Evolutionary conservation across 2,113 vertebrate genomes (phyloP).

Genomic region (Alouatta palliata): DNA sequence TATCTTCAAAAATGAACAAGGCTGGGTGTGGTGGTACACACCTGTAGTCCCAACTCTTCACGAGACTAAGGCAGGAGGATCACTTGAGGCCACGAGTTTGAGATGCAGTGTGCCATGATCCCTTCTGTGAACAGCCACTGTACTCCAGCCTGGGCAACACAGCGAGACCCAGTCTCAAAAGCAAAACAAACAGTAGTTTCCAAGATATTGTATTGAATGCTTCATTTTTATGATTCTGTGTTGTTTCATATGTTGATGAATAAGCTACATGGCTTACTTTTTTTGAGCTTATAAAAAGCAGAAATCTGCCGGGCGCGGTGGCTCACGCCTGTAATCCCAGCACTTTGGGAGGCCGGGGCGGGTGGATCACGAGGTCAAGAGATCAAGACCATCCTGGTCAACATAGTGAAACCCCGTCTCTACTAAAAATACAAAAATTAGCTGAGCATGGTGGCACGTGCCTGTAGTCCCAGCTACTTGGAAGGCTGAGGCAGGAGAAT

Average conservation of each 20-base stretch:
- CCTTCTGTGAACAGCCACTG: neutral
- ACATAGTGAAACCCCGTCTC: too few relatives aligned
- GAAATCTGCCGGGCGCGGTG: too few relatives aligned
- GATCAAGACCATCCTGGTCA: too few relatives aligned
- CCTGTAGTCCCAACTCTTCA: neutral
- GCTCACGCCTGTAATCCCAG: too few relatives aligned
- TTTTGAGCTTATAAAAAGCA: neutral
- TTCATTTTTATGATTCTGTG: neutral
- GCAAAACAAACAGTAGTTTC: neutral
- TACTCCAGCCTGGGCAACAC: neutral
- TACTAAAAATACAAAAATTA: too few relatives aligned
- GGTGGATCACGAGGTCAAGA: too few relatives aligned
- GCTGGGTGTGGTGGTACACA: neutral
- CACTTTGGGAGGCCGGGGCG: too few relatives aligned
- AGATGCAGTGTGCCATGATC: too few relatives aligned
- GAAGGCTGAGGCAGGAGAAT: too few relatives aligned
- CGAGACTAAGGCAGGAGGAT: neutral
- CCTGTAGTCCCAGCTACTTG: too few relatives aligned
- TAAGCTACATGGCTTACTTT: neutral
- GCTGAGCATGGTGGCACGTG: too few relatives aligned
- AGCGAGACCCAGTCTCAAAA: neutral
- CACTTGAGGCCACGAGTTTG: neutral
- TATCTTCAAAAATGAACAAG: neutral
- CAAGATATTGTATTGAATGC: neutral
- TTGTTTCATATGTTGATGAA: neutral